phyloP scores from a whole-genome alignment of 2,888 invertebrate genomes.

The Ormyrus thymus region DNA sequence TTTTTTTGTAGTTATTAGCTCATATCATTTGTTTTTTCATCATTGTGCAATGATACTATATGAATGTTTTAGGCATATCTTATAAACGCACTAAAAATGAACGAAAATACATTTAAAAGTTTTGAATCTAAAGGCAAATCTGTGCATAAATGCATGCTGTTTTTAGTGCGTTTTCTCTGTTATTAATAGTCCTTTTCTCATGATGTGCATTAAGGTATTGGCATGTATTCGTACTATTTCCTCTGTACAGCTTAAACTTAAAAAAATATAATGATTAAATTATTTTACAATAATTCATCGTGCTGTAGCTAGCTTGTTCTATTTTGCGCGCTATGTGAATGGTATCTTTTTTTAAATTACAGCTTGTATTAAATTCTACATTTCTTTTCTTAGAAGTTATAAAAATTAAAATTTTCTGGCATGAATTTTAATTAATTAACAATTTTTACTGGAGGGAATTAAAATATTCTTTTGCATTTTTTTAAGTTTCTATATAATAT shows the following conservation, averaged over 20 bases:
- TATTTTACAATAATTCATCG: constrained; percentile 13
- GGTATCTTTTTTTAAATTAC: constrained; percentile 2
- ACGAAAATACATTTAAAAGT: not conserved
- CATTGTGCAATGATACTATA: constrained; percentile 7
- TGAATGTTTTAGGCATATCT: constrained; percentile 6
- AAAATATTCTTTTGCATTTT: no score
- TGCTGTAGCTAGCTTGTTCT: constrained; percentile 42
- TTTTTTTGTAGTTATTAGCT: constrained; percentile 14
- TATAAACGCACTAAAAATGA: constrained; percentile 17
- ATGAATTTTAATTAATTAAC: constrained; percentile 30
- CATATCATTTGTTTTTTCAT: constrained; percentile 10
- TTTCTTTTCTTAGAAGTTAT: constrained; percentile 9
- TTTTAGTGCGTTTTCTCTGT: constrained; percentile 20
- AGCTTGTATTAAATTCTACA: not conserved
- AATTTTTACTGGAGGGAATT: no score
- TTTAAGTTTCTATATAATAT: no score
- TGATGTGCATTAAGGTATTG: constrained; percentile 1
- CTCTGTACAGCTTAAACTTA: not conserved
- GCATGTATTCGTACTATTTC: constrained; percentile 19
- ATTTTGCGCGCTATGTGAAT: constrained; percentile 43
- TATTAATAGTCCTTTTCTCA: not conserved
- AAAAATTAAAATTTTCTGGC: constrained; percentile 17
- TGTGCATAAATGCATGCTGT: not conserved
- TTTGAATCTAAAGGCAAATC: no score
- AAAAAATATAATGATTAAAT: constrained; percentile 37